These are phyloP conservation scores for Holcopasites calliopsidis DNA, from an alignment of 1,140 invertebrate genomes.

Conservation along the genomic window DNA sequence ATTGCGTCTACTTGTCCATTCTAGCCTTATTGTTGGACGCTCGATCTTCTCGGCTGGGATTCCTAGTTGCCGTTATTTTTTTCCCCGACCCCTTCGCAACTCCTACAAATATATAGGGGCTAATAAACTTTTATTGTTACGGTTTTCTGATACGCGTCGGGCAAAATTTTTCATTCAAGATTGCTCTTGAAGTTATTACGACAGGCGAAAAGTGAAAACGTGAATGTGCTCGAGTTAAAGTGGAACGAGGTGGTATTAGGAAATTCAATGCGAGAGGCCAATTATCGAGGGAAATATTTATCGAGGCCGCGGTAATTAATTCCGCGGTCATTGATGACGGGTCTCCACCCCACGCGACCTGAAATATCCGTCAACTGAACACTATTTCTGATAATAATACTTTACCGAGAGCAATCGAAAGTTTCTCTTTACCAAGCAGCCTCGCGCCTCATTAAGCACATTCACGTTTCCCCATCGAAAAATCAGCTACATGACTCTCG, in stretches of 20 bases:
- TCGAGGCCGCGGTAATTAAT: constrained; percentile 20
- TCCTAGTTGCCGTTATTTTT: constrained; percentile 3
- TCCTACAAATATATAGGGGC: constrained; percentile 24
- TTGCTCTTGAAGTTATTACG: too few species aligned
- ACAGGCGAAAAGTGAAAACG: background rate
- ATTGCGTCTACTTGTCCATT: constrained; percentile 54
- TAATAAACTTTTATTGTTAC: constrained; percentile 52
- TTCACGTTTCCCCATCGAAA: background rate
- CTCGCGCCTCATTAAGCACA: constrained; percentile 34
- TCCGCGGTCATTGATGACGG: background rate
- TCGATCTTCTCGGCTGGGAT: constrained; percentile 45
- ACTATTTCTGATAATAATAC: background rate
- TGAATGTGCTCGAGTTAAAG: too few species aligned
- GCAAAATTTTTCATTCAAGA: background rate
- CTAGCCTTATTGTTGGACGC: constrained; percentile 51
- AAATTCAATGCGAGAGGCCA: background rate
- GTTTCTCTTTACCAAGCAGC: background rate
- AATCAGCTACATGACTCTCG: constrained; percentile 27
- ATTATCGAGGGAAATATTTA: constrained; percentile 8
- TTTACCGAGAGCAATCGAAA: background rate
- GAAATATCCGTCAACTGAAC: background rate
- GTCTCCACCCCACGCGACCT: background rate
- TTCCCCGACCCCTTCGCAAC: background rate
- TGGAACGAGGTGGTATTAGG: background rate
- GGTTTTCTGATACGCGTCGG: background rate